Conservation (phyloP, 2,797 vertebrate species). For the Channa striata region DNA sequence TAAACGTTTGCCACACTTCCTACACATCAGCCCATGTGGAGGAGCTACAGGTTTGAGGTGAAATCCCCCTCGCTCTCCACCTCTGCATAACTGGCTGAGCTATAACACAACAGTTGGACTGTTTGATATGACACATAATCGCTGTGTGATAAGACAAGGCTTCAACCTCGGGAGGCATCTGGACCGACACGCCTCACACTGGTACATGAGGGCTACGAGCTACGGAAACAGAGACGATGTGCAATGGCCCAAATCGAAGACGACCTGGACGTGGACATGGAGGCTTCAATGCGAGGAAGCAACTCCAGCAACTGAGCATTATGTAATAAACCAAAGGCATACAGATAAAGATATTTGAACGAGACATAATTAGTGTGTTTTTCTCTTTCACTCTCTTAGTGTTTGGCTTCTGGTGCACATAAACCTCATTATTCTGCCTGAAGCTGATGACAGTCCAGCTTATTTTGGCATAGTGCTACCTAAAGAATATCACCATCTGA, state of each 20-base stretch:
- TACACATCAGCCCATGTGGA: slow-evolving; percentile 22
- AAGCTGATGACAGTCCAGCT: slow-evolving; percentile 39
- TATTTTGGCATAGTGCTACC: slow-evolving; percentile 59
- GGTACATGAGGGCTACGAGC: background rate
- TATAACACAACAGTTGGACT: slow-evolving; percentile 18
- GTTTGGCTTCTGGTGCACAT: slow-evolving; percentile 68
- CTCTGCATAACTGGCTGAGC: slow-evolving; percentile 43
- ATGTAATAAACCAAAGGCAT: slow-evolving; percentile 55
- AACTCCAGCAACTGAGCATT: slow-evolving; percentile 28
- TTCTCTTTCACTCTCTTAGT: slow-evolving; percentile 9
- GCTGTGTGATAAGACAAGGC: slow-evolving; percentile 23
- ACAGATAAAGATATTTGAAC: slow-evolving; percentile 48
- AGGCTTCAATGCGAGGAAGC: slow-evolving; percentile 27
- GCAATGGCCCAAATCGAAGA: slow-evolving; percentile 13
- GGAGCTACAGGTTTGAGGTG: slow-evolving; percentile 55
- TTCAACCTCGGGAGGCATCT: slow-evolving; percentile 12
- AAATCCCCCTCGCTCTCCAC: slow-evolving; percentile 24
- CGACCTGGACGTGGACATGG: slow-evolving; percentile 4
- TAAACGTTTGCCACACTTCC: slow-evolving; percentile 23
- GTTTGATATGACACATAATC: slow-evolving; percentile 47
- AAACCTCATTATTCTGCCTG: slow-evolving; percentile 16
- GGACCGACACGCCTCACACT: slow-evolving; percentile 2
- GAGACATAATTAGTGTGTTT: slow-evolving; percentile 23
- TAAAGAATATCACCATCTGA: background rate
- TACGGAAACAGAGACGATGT: slow-evolving; percentile 14